phyloP scores from a whole-genome alignment of 2,888 invertebrate genomes.

The Synergus itoensis region DNA sequence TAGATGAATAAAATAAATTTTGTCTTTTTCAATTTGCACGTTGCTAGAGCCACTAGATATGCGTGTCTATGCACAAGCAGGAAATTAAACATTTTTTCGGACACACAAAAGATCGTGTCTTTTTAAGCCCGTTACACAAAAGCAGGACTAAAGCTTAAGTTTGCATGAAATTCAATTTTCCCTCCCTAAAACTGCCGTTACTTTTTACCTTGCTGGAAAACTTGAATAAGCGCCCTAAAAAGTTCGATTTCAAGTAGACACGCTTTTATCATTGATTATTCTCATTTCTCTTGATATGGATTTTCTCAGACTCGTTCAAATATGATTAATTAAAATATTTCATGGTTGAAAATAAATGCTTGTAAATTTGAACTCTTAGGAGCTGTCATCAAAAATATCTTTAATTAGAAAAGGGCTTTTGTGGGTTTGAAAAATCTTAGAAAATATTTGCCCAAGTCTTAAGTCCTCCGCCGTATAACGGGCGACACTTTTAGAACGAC shows the following conservation, averaged over 20 bases:
- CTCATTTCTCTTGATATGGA: background rate
- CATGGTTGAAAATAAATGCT: background rate
- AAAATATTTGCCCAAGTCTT: conserved; percentile 28
- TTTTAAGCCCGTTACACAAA: conserved; percentile 38
- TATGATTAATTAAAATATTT: background rate
- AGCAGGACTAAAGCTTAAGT: conserved; percentile 40
- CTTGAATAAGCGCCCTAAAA: background rate
- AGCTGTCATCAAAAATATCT: background rate
- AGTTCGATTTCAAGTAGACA: background rate
- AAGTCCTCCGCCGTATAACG: conserved; percentile 40
- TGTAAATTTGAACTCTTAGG: background rate
- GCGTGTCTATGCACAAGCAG: conserved; percentile 28
- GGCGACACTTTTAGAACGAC: conserved; percentile 30
- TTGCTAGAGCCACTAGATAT: conserved; percentile 31
- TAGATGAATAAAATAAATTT: background rate
- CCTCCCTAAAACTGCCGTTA: background rate
- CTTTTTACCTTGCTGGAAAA: background rate
- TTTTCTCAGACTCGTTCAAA: background rate
- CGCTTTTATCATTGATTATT: background rate
- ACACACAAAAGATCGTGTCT: conserved; percentile 23
- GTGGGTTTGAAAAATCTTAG: conserved; percentile 8
- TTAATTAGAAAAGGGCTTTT: background rate
- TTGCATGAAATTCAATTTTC: background rate
- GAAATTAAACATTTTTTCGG: conserved; percentile 30
- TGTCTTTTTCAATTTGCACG: background rate